Conservation (phyloP, 2,888 invertebrate genomes). For the Amphipyra berbera region DNA sequence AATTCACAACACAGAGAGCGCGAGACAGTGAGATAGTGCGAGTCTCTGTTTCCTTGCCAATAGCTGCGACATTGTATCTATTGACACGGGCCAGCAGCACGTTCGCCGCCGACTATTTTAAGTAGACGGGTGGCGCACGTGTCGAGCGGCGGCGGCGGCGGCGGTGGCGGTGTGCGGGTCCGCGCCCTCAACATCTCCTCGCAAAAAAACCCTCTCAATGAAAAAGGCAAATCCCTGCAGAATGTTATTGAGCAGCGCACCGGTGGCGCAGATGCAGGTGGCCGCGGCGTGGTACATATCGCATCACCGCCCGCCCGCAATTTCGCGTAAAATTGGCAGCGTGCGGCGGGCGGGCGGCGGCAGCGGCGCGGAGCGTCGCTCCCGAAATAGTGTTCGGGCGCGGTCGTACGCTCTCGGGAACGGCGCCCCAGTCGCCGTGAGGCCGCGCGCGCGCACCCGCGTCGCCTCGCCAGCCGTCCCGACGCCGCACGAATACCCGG, state of each 20-base stretch:
- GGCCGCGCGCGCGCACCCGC: conserved; percentile 89
- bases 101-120: conserved; percentile 82
- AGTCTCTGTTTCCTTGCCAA: conserved; percentile 88
- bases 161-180: conserved; percentile 47
- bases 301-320: conserved; percentile 90
- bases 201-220: conserved; percentile 67
- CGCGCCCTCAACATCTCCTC: conserved; percentile 58
- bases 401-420: conserved; percentile 86
- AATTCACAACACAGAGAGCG: conserved; percentile 89
- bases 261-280: conserved; percentile 76
- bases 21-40: conserved; percentile 90
- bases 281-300: conserved; percentile 82
- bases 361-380: conserved; percentile 86
- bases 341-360: conserved; percentile 86
- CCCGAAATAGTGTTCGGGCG: conserved; percentile 90
- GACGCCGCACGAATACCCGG: conserved; percentile 79
- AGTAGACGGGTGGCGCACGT: conserved; percentile 74
- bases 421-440: conserved; percentile 88
- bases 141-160: conserved; percentile 60
- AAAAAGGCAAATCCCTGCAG: conserved; percentile 69
- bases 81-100: conserved; percentile 84
- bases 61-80: conserved; percentile 89
- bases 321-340: conserved; percentile 90
- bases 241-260: conserved; percentile 65
- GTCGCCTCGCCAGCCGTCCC: conserved; percentile 81